Evolutionary conservation across 2,888 invertebrate genomes (phyloP), one percentile per base, ranked within the genome.

Genomic region (Ligdia adustata): DNA sequence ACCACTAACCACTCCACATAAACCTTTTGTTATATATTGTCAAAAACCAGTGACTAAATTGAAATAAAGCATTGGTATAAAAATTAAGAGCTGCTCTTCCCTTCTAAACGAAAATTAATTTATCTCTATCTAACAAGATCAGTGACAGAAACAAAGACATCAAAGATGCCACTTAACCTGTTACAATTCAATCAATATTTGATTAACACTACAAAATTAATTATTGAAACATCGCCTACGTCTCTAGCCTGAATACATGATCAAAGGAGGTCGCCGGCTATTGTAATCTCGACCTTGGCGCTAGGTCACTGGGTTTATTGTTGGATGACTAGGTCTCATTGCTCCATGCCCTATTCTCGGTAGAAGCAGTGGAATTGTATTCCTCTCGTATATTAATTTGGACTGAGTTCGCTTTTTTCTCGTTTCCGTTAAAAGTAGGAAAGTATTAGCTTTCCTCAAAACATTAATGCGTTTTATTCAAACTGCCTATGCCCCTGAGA

Each of bases 331-430:
- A 33, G 44, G 34, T 33, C 35, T 50, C 37, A 4, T 35, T 44
- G 44, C 27, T 44, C 26, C 18, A 27, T 29, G 40, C 16, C 24
- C 41, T 34, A 50, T 50, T 53, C 38, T n/a, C 42, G 50, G 18
- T 14, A 31, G 40, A 52, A 22, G 39, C 46, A 24, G 45, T 41
- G 41, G 42, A 37, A 50, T 42, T 38, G 45, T 39, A 28, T 15
- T 44, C 42, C n/a, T n/a, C n/a, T n/a, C n/a, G n/a, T 39, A 52
- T 52, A 56, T 48, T 43, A 52, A 35, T 48, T 47, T 32, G 18
- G 39, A 45, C 41, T 33, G 26, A 38, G 29, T 28, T 37, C 5
- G 9, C 20, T 43, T 32, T 51, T 31, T 14, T 20, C n/a, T n/a
- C n/a, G n/a, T n/a, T n/a, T n/a, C n/a, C n/a, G n/a, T n/a, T n/a